Evolutionary conservation across 2,888 invertebrate genomes (phyloP).

Genomic region (Vesta saturnalis): DNA sequence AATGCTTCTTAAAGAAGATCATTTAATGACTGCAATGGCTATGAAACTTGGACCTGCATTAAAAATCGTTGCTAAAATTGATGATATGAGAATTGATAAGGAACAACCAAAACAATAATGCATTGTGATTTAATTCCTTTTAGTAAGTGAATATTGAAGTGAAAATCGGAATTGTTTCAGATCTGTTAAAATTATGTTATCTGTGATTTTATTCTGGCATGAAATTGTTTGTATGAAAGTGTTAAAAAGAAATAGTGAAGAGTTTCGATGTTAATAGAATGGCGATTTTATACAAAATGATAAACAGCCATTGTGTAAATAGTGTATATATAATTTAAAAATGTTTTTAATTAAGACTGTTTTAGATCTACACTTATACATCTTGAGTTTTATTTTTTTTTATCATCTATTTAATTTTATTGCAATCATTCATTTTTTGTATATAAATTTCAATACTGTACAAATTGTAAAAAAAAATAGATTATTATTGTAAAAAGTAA

Average conservation of each 20-base stretch:
- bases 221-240: too few species aligned
- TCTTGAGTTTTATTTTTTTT: not conserved
- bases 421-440: not conserved
- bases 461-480: too few species aligned
- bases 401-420: not conserved
- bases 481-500: too few species aligned
- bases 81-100: slow-evolving; percentile 77
- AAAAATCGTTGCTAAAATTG: slow-evolving; percentile 94
- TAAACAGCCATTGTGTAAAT: not conserved
- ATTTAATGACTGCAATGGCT: slow-evolving; percentile 92
- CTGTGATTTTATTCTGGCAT: not conserved
- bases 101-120: slow-evolving; percentile 58
- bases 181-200: not conserved
- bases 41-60: slow-evolving; percentile 97
- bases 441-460: too few species aligned
- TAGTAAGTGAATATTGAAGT: not conserved
- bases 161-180: not conserved
- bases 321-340: not conserved
- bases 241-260: too few species aligned
- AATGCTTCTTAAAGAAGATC: slow-evolving; percentile 91
- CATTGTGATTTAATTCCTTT: not conserved
- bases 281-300: too few species aligned
- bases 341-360: slow-evolving; percentile 1
- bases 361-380: not conserved
- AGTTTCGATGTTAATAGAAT: too few species aligned